Evolutionary conservation across 2,113 vertebrate genomes (phyloP).

Genomic region (Ammospiza nelsoni): DNA sequence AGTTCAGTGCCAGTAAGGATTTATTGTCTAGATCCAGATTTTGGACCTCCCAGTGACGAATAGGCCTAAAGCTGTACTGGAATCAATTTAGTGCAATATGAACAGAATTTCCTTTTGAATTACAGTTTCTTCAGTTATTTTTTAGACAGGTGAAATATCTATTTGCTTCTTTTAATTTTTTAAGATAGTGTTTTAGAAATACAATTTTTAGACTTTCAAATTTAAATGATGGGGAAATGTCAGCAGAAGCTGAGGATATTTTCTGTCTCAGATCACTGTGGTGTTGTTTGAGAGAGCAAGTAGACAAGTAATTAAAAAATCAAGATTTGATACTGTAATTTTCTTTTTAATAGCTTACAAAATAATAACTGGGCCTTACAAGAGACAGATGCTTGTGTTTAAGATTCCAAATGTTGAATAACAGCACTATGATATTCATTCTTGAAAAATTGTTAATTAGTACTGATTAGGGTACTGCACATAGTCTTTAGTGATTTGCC

Average conservation of each 20-base stretch:
- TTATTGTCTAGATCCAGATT: background rate
- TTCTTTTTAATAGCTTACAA: background rate
- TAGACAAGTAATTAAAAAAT: background rate
- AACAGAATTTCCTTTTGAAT: background rate
- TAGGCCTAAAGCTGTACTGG: background rate
- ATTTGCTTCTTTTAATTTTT: background rate
- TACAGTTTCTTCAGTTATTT: background rate
- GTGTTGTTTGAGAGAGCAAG: background rate
- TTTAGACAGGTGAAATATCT: background rate
- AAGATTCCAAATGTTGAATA: background rate
- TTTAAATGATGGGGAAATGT: background rate
- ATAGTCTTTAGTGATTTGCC: background rate
- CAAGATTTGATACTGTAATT: background rate
- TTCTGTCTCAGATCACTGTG: background rate
- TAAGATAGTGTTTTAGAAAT: background rate
- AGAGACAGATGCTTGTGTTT: background rate
- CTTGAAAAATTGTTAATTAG: background rate
- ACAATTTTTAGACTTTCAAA: background rate
- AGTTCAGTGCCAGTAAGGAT: background rate
- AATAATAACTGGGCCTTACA: background rate
- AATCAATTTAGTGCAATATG: background rate
- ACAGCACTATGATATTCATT: background rate
- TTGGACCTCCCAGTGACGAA: background rate
- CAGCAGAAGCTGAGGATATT: background rate
- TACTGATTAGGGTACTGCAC: background rate